These are phyloP conservation scores for Glareola pratincola DNA, from an alignment of 2,113 vertebrate genomes.

Conservation along the genomic window DNA sequence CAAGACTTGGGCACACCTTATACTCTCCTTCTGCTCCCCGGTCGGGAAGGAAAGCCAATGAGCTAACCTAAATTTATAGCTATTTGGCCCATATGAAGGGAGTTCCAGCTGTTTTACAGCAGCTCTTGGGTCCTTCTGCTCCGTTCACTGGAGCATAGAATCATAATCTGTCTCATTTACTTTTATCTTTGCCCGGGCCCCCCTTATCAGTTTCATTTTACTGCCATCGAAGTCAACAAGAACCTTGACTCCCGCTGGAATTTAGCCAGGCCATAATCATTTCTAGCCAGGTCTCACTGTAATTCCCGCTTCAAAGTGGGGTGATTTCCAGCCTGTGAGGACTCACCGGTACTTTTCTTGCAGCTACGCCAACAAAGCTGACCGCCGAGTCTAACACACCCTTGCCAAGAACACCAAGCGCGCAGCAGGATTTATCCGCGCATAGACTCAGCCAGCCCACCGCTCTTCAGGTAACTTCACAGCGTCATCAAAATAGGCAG, in stretches of 20 bases:
- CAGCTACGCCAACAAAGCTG: constrained; percentile 76
- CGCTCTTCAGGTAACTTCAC: constrained; percentile 66
- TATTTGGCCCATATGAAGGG: not conserved
- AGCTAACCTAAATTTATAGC: not conserved
- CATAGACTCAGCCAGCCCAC: constrained; percentile 64
- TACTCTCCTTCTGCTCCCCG: not conserved
- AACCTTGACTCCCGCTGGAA: not conserved
- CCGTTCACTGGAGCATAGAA: not conserved
- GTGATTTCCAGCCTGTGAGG: not conserved
- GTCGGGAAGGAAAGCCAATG: not conserved
- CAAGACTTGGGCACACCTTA: not conserved
- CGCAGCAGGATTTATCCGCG: constrained; percentile 67
- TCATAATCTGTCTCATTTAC: not conserved
- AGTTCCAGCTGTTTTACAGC: not conserved
- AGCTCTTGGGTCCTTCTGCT: not conserved
- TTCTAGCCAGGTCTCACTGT: not conserved
- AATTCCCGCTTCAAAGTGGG: not conserved
- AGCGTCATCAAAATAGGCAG: not conserved
- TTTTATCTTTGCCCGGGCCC: not conserved
- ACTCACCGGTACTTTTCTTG: not conserved
- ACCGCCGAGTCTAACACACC: constrained; percentile 61
- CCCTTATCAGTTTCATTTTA: constrained; percentile 15
- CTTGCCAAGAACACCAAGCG: constrained; percentile 54
- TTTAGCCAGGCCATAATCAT: not conserved
- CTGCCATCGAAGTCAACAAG: not conserved